A percentile compares a stretch with the other conserved stretches of the same genome.
Conservation (phyloP, 1,140 invertebrate genomes). For the Trachymyrmex cornetzi region DNA sequence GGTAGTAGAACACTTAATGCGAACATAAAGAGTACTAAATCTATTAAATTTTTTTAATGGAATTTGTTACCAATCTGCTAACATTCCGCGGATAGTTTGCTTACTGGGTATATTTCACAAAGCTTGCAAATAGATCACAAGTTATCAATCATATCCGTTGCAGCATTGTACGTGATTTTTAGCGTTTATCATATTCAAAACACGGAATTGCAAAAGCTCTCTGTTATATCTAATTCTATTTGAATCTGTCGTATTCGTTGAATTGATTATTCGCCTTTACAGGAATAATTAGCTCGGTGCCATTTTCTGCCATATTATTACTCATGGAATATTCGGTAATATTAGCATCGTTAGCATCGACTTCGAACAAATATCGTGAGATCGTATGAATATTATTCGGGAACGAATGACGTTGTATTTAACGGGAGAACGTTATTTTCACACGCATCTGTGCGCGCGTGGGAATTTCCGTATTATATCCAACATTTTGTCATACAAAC, state of each 20-base stretch:
- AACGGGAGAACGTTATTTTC: constrained; percentile 24
- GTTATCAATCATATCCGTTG: neutral
- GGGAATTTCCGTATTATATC: constrained; percentile 26
- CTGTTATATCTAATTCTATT: constrained; percentile 29
- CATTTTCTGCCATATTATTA: constrained; percentile 58
- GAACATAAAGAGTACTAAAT: too few species aligned
- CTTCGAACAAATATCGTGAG: constrained; percentile 9
- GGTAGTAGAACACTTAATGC: too few species aligned
- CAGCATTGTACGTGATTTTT: neutral
- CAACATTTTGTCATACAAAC: constrained; percentile 48
- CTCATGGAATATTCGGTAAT: constrained; percentile 25
- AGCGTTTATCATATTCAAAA: constrained; percentile 18
- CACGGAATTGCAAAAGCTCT: constrained; percentile 41
- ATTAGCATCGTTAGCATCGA: constrained; percentile 31
- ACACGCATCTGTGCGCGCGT: neutral
- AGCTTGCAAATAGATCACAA: neutral
- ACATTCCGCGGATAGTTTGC: too few species aligned
- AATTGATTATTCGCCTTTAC: constrained; percentile 38
- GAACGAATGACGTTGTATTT: constrained; percentile 31
- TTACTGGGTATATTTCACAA: neutral
- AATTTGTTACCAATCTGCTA: too few species aligned
- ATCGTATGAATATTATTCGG: constrained; percentile 27
- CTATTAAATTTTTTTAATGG: too few species aligned
- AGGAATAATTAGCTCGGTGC: constrained; percentile 47
- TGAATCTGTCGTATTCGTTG: constrained; percentile 33